Conservation (phyloP, 1,140 invertebrate genomes). For the Oncopodura yosiiana region DNA sequence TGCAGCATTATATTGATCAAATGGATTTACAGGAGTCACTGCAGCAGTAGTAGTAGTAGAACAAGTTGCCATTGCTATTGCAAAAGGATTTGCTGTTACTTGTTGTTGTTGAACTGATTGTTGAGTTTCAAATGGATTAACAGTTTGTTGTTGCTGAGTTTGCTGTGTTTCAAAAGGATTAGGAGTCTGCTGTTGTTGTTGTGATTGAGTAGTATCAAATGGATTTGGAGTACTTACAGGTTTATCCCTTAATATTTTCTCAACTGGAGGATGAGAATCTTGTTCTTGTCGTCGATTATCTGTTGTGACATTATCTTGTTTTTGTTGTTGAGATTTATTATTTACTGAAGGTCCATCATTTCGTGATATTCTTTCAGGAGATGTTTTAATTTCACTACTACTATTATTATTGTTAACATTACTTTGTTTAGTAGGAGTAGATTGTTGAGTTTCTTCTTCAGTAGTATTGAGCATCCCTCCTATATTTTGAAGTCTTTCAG, state of each 20-base stretch:
- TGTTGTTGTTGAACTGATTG: background rate
- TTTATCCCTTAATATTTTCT: constrained; percentile 1
- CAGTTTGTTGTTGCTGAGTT: background rate
- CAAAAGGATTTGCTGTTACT: constrained; percentile 19
- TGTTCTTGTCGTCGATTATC: background rate
- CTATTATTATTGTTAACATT: background rate
- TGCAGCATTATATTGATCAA: too few relatives aligned
- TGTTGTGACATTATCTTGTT: too few relatives aligned
- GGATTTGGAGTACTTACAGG: constrained; percentile 1
- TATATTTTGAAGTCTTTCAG: background rate
- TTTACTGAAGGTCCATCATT: too few relatives aligned
- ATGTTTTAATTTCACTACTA: background rate
- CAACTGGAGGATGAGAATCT: background rate
- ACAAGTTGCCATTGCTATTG: background rate
- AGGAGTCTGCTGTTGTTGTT: background rate
- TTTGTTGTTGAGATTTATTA: too few relatives aligned
- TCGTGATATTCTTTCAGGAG: background rate
- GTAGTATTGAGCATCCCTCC: background rate
- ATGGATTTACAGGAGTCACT: too few relatives aligned
- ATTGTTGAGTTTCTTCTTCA: background rate
- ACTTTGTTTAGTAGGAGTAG: background rate
- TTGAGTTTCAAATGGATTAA: constrained; percentile 11
- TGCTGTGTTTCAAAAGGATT: background rate
- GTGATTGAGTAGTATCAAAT: background rate
- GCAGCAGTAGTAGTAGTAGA: too few relatives aligned